A percentile compares a stretch with the other conserved stretches of the same genome.
Evolutionary conservation across 2,797 vertebrate genomes (phyloP).

Genomic region (Gadopsis marmoratus): DNA sequence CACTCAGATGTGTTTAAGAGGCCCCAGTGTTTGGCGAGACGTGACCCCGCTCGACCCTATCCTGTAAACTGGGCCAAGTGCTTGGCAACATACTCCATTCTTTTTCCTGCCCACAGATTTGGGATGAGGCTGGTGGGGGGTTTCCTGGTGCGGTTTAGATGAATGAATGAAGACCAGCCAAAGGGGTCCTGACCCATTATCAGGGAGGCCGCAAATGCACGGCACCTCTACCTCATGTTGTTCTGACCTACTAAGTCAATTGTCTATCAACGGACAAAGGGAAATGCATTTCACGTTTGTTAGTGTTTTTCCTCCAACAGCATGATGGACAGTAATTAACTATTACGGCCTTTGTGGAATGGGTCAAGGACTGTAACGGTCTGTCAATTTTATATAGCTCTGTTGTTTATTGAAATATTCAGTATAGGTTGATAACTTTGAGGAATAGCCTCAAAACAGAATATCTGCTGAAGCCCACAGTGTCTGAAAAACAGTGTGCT

Average conservation of each 20-base stretch:
- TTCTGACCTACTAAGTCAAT: constrained; percentile 51
- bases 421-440: constrained; percentile 5
- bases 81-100: constrained; percentile 61
- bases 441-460: constrained; percentile 12
- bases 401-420: constrained; percentile 44
- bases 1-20: constrained; percentile 80
- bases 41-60: constrained; percentile 81
- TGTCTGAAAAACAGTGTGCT: constrained; percentile 21
- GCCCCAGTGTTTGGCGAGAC: constrained; percentile 80
- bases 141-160: constrained; percentile 56
- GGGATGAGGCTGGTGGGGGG: constrained; percentile 47
- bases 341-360: neutral
- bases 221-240: constrained; percentile 49
- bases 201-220: constrained; percentile 51
- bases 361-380: neutral
- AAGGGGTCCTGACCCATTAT: constrained; percentile 70
- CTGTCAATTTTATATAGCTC: neutral
- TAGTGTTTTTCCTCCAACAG: neutral
- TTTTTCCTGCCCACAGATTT: constrained; percentile 49
- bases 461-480: constrained; percentile 19
- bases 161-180: constrained; percentile 61
- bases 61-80: constrained; percentile 82
- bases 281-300: constrained; percentile 1
- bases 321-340: constrained; percentile 9
- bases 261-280: constrained; percentile 40